These are phyloP conservation scores for Gracilinanus agilis DNA, from an alignment of 2,113 vertebrate species.

Conservation along the genomic window DNA sequence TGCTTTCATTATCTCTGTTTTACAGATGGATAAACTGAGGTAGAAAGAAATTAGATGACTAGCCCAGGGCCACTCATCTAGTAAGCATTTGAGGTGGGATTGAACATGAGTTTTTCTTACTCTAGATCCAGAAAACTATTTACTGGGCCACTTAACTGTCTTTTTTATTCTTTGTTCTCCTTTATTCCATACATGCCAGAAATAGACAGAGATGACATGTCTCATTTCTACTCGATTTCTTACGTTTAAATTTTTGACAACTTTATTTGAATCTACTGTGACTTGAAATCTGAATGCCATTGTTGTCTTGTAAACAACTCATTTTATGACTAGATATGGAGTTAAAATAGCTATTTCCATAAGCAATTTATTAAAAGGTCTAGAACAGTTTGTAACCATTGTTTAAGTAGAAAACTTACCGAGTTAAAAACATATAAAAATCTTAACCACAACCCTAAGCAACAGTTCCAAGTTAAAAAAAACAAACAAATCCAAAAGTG, in stretches of 20 bases:
- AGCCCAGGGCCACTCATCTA: background rate
- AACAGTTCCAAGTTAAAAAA: constrained; percentile 17
- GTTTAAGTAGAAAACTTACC: constrained; percentile 2
- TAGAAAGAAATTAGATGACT: background rate
- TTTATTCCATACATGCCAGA: background rate
- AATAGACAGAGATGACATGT: background rate
- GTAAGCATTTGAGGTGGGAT: background rate
- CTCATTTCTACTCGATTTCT: background rate
- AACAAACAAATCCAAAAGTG: background rate
- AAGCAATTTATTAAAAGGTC: constrained; percentile 20
- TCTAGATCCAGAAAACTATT: background rate
- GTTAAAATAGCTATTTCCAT: constrained; percentile 16
- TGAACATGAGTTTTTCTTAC: background rate
- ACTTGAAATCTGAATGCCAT: background rate
- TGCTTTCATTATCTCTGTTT: background rate
- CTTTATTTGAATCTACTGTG: background rate
- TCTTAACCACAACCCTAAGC: background rate
- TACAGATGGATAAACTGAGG: background rate
- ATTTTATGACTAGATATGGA: constrained; percentile 7
- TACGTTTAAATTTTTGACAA: background rate
- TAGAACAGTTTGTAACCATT: constrained; percentile 6
- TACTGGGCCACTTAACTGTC: background rate
- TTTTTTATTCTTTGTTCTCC: background rate
- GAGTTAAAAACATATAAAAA: background rate
- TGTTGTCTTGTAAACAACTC: background rate